phyloP scores from a whole-genome alignment of 2,797 vertebrate genomes.

The Alectoris magna region DNA sequence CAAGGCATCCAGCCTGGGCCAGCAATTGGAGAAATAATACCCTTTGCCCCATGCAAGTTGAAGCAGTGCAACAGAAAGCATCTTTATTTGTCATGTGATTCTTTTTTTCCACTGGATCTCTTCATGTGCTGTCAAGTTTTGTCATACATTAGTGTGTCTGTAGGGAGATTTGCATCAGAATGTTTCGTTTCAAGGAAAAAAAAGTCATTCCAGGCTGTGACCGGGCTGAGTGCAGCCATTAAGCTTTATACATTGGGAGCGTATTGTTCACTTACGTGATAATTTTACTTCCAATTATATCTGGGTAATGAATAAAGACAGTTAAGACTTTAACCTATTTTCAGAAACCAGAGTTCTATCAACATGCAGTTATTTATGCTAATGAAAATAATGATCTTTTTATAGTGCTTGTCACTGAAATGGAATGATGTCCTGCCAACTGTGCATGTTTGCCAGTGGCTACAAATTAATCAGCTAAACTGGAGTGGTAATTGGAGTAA shows the following conservation, averaged over 20 bases:
- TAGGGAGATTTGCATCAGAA: neutral
- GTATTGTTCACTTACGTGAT: constrained; percentile 61
- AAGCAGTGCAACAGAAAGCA: neutral
- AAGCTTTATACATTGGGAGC: constrained; percentile 20
- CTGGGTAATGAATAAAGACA: constrained; percentile 73
- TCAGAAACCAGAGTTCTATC: constrained; percentile 71
- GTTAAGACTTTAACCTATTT: constrained; percentile 72
- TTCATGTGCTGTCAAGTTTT: neutral
- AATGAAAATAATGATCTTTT: constrained; percentile 79
- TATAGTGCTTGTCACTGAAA: constrained; percentile 74
- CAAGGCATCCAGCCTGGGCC: neutral
- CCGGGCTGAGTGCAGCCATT: constrained; percentile 37
- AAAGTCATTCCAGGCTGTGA: constrained; percentile 7
- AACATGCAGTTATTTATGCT: constrained; percentile 77
- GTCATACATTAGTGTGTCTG: neutral
- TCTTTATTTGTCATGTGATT: neutral
- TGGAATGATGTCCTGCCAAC: constrained; percentile 74
- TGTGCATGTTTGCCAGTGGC: constrained; percentile 74
- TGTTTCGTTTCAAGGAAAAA: neutral
- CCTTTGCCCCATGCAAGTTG: neutral
- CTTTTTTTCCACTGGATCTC: neutral
- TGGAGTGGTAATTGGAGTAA: constrained; percentile 72
- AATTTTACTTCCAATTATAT: constrained; percentile 72
- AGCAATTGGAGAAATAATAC: neutral
- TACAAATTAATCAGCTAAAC: constrained; percentile 78